These are phyloP conservation scores for Aphyosemion australe DNA, from an alignment of 2,113 vertebrate genomes.

Conservation along the genomic window DNA sequence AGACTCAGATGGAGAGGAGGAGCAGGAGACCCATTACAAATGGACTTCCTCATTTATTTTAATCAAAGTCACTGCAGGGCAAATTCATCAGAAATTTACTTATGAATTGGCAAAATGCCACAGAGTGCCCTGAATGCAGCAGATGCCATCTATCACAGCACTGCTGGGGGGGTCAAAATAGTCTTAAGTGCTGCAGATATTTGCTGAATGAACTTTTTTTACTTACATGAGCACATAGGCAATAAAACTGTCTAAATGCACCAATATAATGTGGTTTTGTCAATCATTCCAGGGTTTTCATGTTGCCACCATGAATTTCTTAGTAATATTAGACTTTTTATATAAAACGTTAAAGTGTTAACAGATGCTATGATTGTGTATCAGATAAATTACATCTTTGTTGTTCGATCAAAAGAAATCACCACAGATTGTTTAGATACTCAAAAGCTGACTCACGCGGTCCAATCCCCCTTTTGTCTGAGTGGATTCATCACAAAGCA, in stretches of 20 bases:
- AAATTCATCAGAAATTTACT: constrained; percentile 26
- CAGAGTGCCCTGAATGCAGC: constrained; percentile 4
- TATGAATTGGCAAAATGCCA: constrained; percentile 16
- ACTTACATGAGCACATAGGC: not conserved
- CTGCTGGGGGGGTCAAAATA: not conserved
- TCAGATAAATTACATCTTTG: too few species aligned
- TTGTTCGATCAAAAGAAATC: too few species aligned
- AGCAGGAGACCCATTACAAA: constrained; percentile 19
- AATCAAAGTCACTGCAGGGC: constrained; percentile 50
- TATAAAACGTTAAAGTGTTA: too few species aligned
- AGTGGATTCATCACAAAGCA: too few species aligned
- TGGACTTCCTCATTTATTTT: constrained; percentile 63
- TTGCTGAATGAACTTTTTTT: not conserved
- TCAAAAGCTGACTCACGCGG: too few species aligned
- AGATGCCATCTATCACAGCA: not conserved
- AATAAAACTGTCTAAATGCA: not conserved
- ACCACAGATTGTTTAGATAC: too few species aligned
- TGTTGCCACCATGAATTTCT: too few species aligned
- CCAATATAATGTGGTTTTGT: too few species aligned
- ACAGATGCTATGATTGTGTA: too few species aligned
- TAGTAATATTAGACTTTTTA: too few species aligned
- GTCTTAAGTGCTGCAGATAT: constrained; percentile 5
- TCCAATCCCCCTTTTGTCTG: too few species aligned
- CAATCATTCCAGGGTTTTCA: too few species aligned
- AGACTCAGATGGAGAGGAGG: constrained; percentile 13